These are phyloP conservation scores for Meda fulgida DNA, from an alignment of 2,797 vertebrate species.

Conservation along the genomic window DNA sequence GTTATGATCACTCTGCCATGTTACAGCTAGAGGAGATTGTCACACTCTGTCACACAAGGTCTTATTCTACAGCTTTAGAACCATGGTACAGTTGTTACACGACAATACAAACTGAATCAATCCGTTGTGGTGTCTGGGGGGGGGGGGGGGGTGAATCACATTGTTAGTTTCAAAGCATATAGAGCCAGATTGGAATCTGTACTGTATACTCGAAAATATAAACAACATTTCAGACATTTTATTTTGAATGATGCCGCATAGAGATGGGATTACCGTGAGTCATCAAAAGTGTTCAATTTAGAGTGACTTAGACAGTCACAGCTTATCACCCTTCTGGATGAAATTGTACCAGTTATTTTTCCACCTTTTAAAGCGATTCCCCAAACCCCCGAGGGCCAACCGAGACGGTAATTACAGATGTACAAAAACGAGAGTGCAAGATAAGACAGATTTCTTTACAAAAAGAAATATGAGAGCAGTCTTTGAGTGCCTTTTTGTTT, in stretches of 20 bases:
- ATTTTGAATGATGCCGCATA: neutral
- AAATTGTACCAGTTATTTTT: constrained; percentile 62
- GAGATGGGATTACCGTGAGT: neutral
- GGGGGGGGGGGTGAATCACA: too few relatives aligned
- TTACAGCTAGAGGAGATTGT: constrained; percentile 48
- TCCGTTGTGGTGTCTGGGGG: constrained; percentile 1
- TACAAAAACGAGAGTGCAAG: constrained; percentile 66
- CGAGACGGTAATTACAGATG: constrained; percentile 73
- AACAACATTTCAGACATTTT: neutral
- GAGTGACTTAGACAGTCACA: neutral
- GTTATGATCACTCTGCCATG: constrained; percentile 61
- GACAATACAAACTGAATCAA: constrained; percentile 18
- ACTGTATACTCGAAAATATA: neutral
- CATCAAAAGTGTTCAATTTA: constrained; percentile 12
- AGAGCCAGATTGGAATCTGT: neutral
- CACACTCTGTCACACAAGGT: constrained; percentile 31
- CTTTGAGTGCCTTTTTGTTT: constrained; percentile 62
- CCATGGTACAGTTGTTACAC: neutral
- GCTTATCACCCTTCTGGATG: constrained; percentile 1
- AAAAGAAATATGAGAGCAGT: constrained; percentile 64
- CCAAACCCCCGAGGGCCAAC: constrained; percentile 67
- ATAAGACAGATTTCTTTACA: constrained; percentile 68
- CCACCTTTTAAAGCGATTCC: constrained; percentile 65
- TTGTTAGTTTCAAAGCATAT: constrained; percentile 6
- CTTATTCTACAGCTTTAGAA: constrained; percentile 20